Evolutionary conservation across 2,888 invertebrate species (phyloP).

Genomic region (Watsonalla cultraria): DNA sequence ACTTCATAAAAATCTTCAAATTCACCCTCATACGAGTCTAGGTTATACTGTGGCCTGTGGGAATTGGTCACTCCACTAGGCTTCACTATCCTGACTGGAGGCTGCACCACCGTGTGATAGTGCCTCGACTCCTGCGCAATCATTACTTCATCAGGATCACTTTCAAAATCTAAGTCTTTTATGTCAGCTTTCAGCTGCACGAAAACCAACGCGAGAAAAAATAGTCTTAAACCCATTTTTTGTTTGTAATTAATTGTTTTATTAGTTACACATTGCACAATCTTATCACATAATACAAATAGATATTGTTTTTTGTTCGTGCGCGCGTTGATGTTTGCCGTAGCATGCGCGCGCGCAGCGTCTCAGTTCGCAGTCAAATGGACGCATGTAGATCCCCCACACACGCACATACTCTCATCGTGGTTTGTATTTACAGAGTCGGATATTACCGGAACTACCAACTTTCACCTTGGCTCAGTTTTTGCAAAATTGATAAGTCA

Average conservation of each 20-base stretch:
- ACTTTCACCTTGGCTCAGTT: conserved; percentile 66
- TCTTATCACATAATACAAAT: conserved; percentile 18
- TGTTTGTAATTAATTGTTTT: not conserved
- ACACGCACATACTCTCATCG: conserved; percentile 56
- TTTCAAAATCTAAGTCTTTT: conserved; percentile 52
- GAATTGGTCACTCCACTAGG: conserved; percentile 64
- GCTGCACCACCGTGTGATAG: conserved; percentile 57
- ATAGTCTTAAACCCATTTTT: conserved; percentile 41
- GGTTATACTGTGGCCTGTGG: conserved; percentile 66
- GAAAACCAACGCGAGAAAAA: conserved; percentile 33
- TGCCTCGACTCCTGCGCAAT: conserved; percentile 68
- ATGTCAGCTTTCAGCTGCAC: conserved; percentile 44
- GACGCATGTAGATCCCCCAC: conserved; percentile 40
- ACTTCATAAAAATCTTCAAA: conserved; percentile 42
- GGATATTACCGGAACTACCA: conserved; percentile 68
- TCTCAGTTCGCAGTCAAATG: conserved; percentile 53
- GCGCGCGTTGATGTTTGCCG: conserved; percentile 32
- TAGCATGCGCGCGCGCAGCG: conserved; percentile 53
- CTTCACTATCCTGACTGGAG: conserved; percentile 53
- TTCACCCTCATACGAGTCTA: conserved; percentile 66
- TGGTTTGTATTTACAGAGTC: conserved; percentile 51
- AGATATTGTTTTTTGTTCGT: conserved; percentile 15
- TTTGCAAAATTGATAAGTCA: conserved; percentile 44
- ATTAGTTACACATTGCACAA: conserved; percentile 15
- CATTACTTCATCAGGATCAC: conserved; percentile 61